Base-by-base conservation (phyloP, 2,113 vertebrate genomes). In the Platichthys stellatus region DNA sequence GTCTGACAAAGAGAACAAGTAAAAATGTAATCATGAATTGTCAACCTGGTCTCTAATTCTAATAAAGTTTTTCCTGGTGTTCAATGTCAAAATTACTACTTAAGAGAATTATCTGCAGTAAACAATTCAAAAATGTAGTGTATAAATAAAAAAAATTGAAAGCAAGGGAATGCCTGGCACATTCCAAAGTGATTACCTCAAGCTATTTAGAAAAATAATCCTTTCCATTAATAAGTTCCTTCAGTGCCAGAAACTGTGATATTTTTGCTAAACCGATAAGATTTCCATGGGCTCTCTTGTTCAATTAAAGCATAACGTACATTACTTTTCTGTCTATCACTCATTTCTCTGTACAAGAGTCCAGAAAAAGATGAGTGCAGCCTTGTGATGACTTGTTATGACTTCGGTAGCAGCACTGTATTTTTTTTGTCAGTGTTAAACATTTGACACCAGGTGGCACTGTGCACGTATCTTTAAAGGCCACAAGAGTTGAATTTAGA, bases 361-460 rank as follows among this genome's bases (percentile, higher is more conserved):
- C 26, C 40, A 56, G 4, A 31, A 47, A 8, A 23, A n/a, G 13
- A 10, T 12, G 23, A 23, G 13, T 28, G 28, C 17, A 5, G 3
- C 47, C 47, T 51, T 18, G 47, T 51, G 47, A 15, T 54, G 51
- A 54, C 51, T 54, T 54, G 51, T 51, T 51, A 54, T 20, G 51
- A n/a, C 14, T n/a, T 54, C 3, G 43, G 43, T 3, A n/a, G 45
- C 45, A 18, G 14, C 3, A 17, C 17, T 31, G 31, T 31, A 7
- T 31, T 15, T 18, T n/a, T 45, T 69, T 54, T 56, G 28, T 59
- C 18, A 14, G 51, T 67, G 9, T 49, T 20, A 23, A 0, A 3
- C 3, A 13, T 45, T 0, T 28, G 28, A 76, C 91, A 85, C 40
- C 26, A 84, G 87, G 28, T 63, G 86, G 58, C 66, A 26, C 54